These are phyloP conservation scores for Erebia palarica DNA, from an alignment of 2,888 invertebrate genomes.

Conservation along the genomic window DNA sequence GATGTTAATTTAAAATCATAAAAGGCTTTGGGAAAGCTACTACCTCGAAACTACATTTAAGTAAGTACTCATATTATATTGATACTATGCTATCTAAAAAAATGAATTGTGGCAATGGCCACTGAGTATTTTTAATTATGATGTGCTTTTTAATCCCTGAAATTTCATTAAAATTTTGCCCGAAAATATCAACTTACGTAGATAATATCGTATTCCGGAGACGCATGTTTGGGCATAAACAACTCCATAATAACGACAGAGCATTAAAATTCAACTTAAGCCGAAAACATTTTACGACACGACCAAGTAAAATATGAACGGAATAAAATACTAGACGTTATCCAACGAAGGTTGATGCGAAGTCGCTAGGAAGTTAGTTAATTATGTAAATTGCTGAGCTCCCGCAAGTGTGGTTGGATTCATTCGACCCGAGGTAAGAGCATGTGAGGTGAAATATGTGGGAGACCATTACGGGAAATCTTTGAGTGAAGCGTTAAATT, in stretches of 20 bases:
- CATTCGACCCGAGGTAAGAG: constrained; percentile 53
- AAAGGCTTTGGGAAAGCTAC: too few species aligned
- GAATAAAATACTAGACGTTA: constrained; percentile 41
- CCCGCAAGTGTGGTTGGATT: constrained; percentile 69
- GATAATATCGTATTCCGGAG: constrained; percentile 18
- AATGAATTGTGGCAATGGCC: too few species aligned
- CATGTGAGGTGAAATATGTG: constrained; percentile 26
- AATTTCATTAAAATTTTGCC: not conserved
- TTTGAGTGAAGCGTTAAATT: constrained; percentile 12
- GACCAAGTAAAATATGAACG: constrained; percentile 39
- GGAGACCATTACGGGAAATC: constrained; percentile 19
- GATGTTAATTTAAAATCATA: too few species aligned
- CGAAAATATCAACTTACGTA: constrained; percentile 10
- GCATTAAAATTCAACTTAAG: constrained; percentile 38
- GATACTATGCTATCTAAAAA: too few species aligned
- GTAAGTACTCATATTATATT: too few species aligned
- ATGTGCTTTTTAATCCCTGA: not conserved
- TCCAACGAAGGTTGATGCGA: constrained; percentile 44
- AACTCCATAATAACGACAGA: constrained; percentile 33
- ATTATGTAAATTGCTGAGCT: constrained; percentile 75
- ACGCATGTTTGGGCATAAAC: constrained; percentile 30
- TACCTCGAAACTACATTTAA: too few species aligned
- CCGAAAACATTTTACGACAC: constrained; percentile 40
- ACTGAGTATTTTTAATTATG: too few species aligned
- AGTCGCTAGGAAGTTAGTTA: constrained; percentile 63